phyloP scores from a whole-genome alignment of 2,113 vertebrate genomes.

The Neodon shergylaensis region DNA sequence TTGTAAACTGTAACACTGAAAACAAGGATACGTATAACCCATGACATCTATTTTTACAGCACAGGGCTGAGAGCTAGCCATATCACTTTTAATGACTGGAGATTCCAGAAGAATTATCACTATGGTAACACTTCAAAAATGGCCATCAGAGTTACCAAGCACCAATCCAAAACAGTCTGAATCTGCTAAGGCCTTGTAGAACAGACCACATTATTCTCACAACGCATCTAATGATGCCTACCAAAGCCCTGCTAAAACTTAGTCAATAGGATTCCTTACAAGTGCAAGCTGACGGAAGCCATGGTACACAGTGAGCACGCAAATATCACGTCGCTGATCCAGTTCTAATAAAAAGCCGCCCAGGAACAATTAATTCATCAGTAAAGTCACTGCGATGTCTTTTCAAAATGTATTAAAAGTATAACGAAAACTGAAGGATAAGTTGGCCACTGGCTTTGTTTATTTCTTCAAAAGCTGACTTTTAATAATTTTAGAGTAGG shows the following conservation, averaged over 20 bases:
- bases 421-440: background rate
- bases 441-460: background rate
- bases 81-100: conserved; percentile 68
- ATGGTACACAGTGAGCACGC: background rate
- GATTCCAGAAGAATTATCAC: conserved; percentile 80
- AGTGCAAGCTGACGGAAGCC: background rate
- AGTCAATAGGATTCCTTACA: background rate
- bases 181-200: background rate
- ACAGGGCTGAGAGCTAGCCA: background rate
- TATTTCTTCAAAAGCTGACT: background rate
- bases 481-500: background rate
- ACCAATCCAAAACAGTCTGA: conserved; percentile 39
- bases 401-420: background rate
- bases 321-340: background rate
- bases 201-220: conserved; percentile 51
- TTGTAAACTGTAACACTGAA: background rate
- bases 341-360: background rate
- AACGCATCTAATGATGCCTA: conserved; percentile 22
- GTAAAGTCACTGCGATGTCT: background rate
- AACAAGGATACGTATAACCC: conserved; percentile 37
- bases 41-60: conserved; percentile 63
- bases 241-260: background rate
- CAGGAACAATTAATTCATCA: background rate
- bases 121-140: conserved; percentile 80
- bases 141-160: conserved; percentile 74